Base-by-base conservation (phyloP, 2,888 invertebrate genomes). In the Cosmia pyralina region DNA sequence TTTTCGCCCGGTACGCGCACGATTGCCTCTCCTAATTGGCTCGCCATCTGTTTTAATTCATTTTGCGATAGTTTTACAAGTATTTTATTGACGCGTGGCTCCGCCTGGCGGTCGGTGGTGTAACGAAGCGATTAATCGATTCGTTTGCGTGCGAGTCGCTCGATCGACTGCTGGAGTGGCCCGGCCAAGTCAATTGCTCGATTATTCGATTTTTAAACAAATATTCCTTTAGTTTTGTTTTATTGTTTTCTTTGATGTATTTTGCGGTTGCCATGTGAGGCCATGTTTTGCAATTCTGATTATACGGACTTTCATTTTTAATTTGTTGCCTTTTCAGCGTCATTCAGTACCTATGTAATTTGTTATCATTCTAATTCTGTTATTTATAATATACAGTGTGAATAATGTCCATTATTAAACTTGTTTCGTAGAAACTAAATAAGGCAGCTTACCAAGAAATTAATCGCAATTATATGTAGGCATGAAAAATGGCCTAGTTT, bases 21-120 rank as follows among this genome's bases (percentile, higher is more conserved):
- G 94, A 95, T 95, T 96, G 96, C 93, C 93, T 93, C 90, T 93
- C 95, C 96, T 96, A 96, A 96, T 96, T 96, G 96, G 95, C 93
- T 95, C 93, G 90, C 93, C 95, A 95, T 96, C 94, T 95, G 96
- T 94, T 95, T 95, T 94, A 95, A 96, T 96, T 96, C 96, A 96
- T 94, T 95, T 95, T 90, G 95, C 95, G 94, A 96, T 96, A 96
- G 96, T 95, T 96, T 95, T 95, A 96, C 96, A 96, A 94, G 96
- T 95, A 95, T 95, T 96, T 95, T 95, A 96, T 94, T 95, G 96
- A 95, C 93, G 93, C 93, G 94, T 94, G 94, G 94, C 96, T 94
- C 96, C 95, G 94, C 94, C 95, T 94, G 94, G 93, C 92, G 93
- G 91, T 85, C 89, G 89, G 85, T 87, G 90, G 92, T 91, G 94